phyloP scores from a whole-genome alignment of 2,113 vertebrate species.

The Aix galericulata region DNA sequence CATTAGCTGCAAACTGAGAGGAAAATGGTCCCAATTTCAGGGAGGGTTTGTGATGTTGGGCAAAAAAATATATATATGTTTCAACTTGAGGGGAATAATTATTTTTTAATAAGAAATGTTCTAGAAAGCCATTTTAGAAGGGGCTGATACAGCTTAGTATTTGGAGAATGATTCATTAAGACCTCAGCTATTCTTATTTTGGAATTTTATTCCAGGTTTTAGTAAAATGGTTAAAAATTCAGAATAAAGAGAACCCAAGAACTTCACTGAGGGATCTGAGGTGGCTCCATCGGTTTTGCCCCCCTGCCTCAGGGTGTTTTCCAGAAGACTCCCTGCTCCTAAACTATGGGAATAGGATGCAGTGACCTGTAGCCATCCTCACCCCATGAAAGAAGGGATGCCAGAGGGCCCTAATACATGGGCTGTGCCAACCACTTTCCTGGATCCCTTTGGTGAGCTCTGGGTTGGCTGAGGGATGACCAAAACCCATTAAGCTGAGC shows the following conservation, averaged over 20 bases:
- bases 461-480: not conserved
- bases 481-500: not conserved
- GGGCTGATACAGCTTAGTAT: not conserved
- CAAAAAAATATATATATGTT: too few relatives aligned
- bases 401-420: accelerated
- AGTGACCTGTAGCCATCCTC: not conserved
- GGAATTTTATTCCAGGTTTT: slow-evolving; percentile 10
- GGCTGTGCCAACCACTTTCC: not conserved
- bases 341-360: not conserved
- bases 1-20: not conserved
- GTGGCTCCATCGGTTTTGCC: not conserved
- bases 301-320: accelerated
- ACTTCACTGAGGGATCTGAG: accelerated
- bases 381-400: not conserved
- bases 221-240: not conserved
- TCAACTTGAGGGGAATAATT: not conserved
- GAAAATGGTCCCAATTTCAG: not conserved
- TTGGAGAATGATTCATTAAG: not conserved
- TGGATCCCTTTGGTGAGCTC: not conserved
- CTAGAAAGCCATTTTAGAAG: not conserved
- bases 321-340: not conserved
- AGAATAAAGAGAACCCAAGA: not conserved
- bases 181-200: not conserved
- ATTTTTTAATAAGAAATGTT: not conserved
- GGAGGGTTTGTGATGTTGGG: not conserved